These are phyloP conservation scores for Chirona hameri DNA, from an alignment of 2,888 invertebrate genomes.

Conservation along the genomic window DNA sequence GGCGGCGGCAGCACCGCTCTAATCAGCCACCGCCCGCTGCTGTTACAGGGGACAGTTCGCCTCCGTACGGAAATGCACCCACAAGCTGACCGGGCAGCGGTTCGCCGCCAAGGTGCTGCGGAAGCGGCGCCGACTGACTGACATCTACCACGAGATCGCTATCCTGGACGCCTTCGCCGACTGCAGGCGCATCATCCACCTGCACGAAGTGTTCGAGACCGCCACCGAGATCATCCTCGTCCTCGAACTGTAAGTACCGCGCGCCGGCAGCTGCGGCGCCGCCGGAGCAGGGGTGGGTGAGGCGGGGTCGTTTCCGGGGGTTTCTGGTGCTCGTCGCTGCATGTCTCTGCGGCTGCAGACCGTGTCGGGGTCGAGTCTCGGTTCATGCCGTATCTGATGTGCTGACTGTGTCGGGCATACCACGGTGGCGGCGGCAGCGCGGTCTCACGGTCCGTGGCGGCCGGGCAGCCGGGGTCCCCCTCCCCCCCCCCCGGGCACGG, in stretches of 20 bases:
- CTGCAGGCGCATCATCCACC: constrained; percentile 64
- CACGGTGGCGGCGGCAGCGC: too few relatives aligned
- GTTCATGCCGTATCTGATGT: too few relatives aligned
- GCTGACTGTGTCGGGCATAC: too few relatives aligned
- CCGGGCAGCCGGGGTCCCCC: too few relatives aligned
- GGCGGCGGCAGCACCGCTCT: not conserved
- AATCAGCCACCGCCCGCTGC: not conserved
- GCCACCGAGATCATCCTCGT: constrained; percentile 71
- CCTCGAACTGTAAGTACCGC: constrained; percentile 79
- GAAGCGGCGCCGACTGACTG: constrained; percentile 49
- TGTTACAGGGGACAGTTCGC: constrained; percentile 52
- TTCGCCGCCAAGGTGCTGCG: constrained; percentile 51
- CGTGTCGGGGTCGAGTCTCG: too few relatives aligned
- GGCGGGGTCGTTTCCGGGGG: too few relatives aligned
- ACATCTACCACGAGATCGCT: constrained; percentile 49
- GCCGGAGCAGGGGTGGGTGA: too few relatives aligned
- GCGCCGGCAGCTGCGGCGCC: constrained; percentile 48
- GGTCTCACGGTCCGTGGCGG: too few relatives aligned
- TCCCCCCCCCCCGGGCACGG: too few relatives aligned
- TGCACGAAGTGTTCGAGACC: constrained; percentile 81
- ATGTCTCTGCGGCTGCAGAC: too few relatives aligned
- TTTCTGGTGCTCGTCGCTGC: too few relatives aligned
- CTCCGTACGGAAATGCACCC: constrained; percentile 48
- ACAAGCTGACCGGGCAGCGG: constrained; percentile 45
- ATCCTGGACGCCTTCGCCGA: constrained; percentile 48